Conservation (phyloP, 1,140 invertebrate genomes). For the Drosophila pectinifera region DNA sequence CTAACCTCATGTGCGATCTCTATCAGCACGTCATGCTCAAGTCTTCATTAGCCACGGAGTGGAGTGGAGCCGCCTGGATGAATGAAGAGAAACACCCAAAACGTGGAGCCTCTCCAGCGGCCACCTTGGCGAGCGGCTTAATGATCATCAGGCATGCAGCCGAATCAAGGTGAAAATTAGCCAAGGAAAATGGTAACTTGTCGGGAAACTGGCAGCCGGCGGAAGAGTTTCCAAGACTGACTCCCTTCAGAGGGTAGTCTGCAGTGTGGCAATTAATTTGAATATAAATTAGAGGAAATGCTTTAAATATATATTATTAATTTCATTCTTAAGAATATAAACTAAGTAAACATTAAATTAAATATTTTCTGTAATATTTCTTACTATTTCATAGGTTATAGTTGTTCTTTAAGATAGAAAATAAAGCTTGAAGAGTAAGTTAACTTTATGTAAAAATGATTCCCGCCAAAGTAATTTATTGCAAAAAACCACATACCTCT, state of each 20-base stretch:
- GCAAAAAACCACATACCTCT: too few relatives aligned
- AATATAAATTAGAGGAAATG: neutral
- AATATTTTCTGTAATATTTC: too few relatives aligned
- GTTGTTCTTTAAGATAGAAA: neutral
- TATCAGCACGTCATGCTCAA: constrained; percentile 80
- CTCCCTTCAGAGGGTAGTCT: neutral
- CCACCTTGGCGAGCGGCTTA: constrained; percentile 37
- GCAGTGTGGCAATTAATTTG: neutral
- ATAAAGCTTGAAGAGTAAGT: neutral
- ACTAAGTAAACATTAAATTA: too few relatives aligned
- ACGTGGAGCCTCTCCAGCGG: constrained; percentile 2
- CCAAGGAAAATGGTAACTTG: constrained; percentile 39
- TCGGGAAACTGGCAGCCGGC: too few relatives aligned
- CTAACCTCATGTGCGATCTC: constrained; percentile 62
- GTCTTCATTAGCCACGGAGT: constrained; percentile 72
- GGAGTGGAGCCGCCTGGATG: constrained; percentile 4
- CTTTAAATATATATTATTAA: neutral
- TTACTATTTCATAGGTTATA: neutral
- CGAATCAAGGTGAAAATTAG: constrained; percentile 50
- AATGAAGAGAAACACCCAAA: constrained; percentile 23
- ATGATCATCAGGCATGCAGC: constrained; percentile 58
- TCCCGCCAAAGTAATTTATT: neutral
- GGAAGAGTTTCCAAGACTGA: neutral
- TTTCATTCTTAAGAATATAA: too few relatives aligned
- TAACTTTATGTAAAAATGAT: neutral